Evolutionary conservation across 2,113 vertebrate species (phyloP).

Genomic region (Psilopogon haemacephalus): DNA sequence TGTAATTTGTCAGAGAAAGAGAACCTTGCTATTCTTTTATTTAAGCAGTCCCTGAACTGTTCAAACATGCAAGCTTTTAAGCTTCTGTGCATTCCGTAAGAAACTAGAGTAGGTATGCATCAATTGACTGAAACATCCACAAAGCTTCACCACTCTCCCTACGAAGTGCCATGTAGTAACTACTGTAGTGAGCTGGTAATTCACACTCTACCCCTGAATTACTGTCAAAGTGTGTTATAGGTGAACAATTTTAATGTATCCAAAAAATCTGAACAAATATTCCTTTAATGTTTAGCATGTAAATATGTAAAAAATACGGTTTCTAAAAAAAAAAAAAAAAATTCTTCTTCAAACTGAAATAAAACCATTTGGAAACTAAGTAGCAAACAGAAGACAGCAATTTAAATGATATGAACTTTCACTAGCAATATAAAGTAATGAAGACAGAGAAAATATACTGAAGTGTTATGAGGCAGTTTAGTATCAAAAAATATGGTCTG

Average conservation of each 20-base stretch:
- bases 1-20: not conserved
- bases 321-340: not conserved
- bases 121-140: not conserved
- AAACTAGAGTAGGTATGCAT: not conserved
- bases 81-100: not conserved
- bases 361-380: not conserved
- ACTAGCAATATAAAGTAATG: not conserved
- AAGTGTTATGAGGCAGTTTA: not conserved
- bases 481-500: not conserved
- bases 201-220: not conserved
- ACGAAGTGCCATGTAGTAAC: not conserved
- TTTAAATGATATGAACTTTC: not conserved
- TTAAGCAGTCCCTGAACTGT: not conserved
- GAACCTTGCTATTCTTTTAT: not conserved
- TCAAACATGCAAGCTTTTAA: not conserved
- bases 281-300: not conserved
- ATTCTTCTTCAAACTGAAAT: not conserved
- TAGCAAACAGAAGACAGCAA: not conserved
- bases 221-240: not conserved
- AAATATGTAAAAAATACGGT: not conserved
- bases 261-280: not conserved
- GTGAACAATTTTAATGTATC: not conserved
- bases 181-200: not conserved
- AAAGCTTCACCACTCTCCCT: not conserved
- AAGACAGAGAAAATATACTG: not conserved